Percentiles rank a stretch among this genome's conserved stretches.
Conservation (phyloP, 2,888 invertebrate species). For the Amblyteles armatorius region DNA sequence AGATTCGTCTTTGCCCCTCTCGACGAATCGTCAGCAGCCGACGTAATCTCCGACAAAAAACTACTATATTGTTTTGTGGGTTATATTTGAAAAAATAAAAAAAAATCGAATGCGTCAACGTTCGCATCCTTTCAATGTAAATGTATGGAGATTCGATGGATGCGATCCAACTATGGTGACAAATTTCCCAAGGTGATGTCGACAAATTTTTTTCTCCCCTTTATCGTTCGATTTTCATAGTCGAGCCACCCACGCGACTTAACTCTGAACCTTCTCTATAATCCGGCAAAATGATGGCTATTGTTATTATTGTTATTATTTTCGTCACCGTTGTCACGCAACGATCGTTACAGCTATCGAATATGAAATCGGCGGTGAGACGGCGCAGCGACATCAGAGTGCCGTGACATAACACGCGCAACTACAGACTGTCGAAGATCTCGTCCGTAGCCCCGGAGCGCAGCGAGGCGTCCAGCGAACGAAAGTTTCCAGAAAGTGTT, state of each 20-base stretch:
- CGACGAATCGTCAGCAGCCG: neutral
- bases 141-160: neutral
- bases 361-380: constrained; percentile 44
- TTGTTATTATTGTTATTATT: neutral
- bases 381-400: constrained; percentile 3
- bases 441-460: constrained; percentile 47
- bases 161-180: neutral
- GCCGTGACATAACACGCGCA: constrained; percentile 56
- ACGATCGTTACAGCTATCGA: constrained; percentile 25
- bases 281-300: neutral
- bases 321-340: constrained; percentile 14
- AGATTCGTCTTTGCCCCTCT: neutral
- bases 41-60: neutral
- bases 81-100: neutral
- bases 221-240: neutral
- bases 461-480: constrained; percentile 35
- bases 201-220: neutral
- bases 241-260: neutral
- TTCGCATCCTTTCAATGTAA: neutral
- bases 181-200: neutral
- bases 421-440: constrained; percentile 37
- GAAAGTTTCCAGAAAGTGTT: constrained; percentile 70
- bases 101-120: neutral
- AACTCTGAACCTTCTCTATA: neutral
- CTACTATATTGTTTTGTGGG: neutral